These are phyloP conservation scores for Dynastes hyllus DNA, from an alignment of 2,888 invertebrate genomes.

Conservation along the genomic window DNA sequence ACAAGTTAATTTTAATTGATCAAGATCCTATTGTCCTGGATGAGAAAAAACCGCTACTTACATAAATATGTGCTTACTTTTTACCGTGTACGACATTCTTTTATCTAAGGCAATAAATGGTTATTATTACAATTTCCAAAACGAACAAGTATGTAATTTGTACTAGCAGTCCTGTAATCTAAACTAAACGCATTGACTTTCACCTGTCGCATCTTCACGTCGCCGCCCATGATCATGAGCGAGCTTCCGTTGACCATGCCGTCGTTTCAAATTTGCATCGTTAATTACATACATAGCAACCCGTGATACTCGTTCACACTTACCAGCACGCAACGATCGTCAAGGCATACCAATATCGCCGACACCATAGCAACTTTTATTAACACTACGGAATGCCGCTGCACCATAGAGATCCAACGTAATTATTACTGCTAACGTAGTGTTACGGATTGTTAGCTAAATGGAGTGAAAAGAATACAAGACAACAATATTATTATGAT, in stretches of 20 bases:
- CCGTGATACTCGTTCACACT: conserved; percentile 44
- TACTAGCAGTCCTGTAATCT: too few relatives aligned
- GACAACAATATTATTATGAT: conserved; percentile 9
- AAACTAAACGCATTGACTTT: neutral
- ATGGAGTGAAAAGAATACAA: conserved; percentile 28
- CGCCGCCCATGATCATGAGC: neutral
- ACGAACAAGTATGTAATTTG: too few relatives aligned
- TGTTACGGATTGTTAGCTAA: conserved; percentile 29
- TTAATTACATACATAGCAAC: conserved; percentile 54
- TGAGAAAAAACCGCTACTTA: too few relatives aligned
- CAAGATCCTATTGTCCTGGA: too few relatives aligned
- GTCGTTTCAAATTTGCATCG: conserved; percentile 53
- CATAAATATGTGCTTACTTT: too few relatives aligned
- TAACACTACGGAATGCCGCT: conserved; percentile 23
- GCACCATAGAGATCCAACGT: neutral
- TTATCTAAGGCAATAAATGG: too few relatives aligned
- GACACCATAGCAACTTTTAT: conserved; percentile 31
- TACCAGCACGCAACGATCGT: conserved; percentile 41
- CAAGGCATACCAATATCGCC: conserved; percentile 25
- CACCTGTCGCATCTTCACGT: conserved; percentile 15
- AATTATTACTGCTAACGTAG: conserved; percentile 13
- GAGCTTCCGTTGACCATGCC: conserved; percentile 15
- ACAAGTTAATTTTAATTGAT: too few relatives aligned
- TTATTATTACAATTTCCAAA: too few relatives aligned
- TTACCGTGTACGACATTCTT: too few relatives aligned